A percentile compares a stretch with the other conserved stretches of the same genome.
Conservation (phyloP, 2,797 vertebrate genomes). For the Anguilla anguilla region DNA sequence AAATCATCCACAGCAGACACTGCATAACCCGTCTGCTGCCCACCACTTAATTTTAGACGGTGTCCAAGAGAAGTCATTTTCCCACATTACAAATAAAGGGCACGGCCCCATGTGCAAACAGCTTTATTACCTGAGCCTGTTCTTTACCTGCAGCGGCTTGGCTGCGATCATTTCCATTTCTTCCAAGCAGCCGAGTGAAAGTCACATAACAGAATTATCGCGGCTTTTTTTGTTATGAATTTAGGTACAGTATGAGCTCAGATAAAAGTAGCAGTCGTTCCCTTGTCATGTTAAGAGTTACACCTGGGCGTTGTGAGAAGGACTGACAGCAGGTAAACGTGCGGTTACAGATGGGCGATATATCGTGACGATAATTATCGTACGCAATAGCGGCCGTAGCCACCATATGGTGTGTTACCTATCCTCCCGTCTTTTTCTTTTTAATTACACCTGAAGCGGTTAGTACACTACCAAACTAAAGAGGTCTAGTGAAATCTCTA, state of each 20-base stretch:
- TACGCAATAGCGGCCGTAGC: too few relatives aligned
- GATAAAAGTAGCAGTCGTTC: neutral
- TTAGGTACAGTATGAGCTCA: neutral
- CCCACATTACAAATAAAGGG: neutral
- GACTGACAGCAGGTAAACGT: neutral
- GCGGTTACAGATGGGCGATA: too few relatives aligned
- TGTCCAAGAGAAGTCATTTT: neutral
- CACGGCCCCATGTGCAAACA: neutral
- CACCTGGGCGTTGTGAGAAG: neutral
- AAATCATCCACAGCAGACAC: neutral
- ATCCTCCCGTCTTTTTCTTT: too few relatives aligned
- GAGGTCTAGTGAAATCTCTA: too few relatives aligned
- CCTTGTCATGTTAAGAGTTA: neutral
- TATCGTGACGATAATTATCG: too few relatives aligned
- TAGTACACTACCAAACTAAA: too few relatives aligned
- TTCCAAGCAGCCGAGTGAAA: neutral
- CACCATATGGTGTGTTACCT: too few relatives aligned
- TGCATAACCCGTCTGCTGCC: neutral
- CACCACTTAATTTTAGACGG: neutral
- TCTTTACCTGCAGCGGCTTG: neutral
- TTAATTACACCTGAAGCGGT: too few relatives aligned
- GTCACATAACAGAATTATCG: neutral
- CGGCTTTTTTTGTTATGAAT: neutral
- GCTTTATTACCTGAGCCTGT: neutral
- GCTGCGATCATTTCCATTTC: neutral